phyloP scores from a whole-genome alignment of 23 tunicate species.

The Halocynthia roretzi region DNA sequence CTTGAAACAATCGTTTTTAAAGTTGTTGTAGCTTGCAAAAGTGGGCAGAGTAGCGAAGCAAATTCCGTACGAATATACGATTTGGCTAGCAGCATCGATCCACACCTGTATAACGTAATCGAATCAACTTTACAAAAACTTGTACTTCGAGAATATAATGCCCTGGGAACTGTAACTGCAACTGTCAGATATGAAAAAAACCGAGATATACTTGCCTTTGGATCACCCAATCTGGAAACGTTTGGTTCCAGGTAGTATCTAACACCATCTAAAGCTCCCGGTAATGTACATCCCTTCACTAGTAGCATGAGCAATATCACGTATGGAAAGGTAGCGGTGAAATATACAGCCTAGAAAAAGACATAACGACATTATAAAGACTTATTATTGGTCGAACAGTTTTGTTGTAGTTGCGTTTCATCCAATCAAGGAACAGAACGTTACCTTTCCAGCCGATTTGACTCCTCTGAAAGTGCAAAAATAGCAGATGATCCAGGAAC shows the following conservation, averaged over 20 bases:
- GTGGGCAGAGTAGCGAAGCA: slow-evolving; percentile 24
- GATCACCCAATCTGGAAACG: slow-evolving; percentile 32
- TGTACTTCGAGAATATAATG: background rate
- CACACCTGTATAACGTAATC: slow-evolving; percentile 9
- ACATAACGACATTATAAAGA: background rate
- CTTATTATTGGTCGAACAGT: background rate
- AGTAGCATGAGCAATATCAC: slow-evolving; percentile 23
- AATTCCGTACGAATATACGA: slow-evolving; percentile 27
- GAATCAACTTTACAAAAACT: background rate
- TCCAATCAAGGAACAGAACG: background rate
- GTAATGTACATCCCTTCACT: slow-evolving; percentile 28
- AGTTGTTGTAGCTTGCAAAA: slow-evolving; percentile 23
- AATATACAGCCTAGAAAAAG: slow-evolving; percentile 40
- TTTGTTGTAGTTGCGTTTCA: background rate
- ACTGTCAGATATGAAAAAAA: background rate
- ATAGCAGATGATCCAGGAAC: slow-evolving; percentile 42
- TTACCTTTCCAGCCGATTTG: slow-evolving; percentile 60
- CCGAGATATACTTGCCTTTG: slow-evolving; percentile 13
- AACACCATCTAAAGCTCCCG: slow-evolving; percentile 35
- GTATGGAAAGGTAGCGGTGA: slow-evolving; percentile 43
- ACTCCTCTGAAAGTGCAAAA: slow-evolving; percentile 52
- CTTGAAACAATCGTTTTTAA: slow-evolving; percentile 26
- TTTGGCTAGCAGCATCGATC: slow-evolving; percentile 31
- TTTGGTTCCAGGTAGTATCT: slow-evolving; percentile 31
- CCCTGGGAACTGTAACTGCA: background rate